Evolutionary conservation across 2,113 vertebrate genomes (phyloP), one percentile per base, ranked within the genome.

Genomic region (Prunella fulvescens): DNA sequence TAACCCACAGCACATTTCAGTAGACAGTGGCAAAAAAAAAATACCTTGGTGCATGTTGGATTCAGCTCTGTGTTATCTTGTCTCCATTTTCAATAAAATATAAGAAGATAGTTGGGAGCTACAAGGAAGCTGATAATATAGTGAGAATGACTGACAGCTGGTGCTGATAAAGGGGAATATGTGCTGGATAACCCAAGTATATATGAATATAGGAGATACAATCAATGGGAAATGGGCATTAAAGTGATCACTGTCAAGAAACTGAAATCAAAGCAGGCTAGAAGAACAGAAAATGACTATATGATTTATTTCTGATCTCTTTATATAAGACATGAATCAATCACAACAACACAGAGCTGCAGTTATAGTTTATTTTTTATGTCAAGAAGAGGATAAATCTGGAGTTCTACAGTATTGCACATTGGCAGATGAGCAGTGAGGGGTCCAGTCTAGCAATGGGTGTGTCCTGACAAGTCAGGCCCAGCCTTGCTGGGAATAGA

Each of bases 31-130:
- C 19, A 90, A 85, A 84, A 77, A 85, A 84, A 77, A 78, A 44
- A 20, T 13, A n/a, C 11, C 20, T 69, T 6, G 1, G 11, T 45
- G 7, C 1, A 1, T 23, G 12, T 18, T 73, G 64, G 47, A 56
- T 62, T 37, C 35, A 72, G 19, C 10, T 71, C 71, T 3, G 3
- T 33, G 33, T 48, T 93, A 56, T 84, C 81, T 67, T 72, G n/a
- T 64, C 48, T 91, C 48, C 3, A 13, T 76, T 96, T 95, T 69
- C 81, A 81, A 61, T 71, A 79, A 76, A 85, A 79, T 76, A 24
- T 31, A 37, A 40, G 47, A 20, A 74, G 28, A 70, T 2, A 35
- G 65, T 77, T 95, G 45, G 31, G 79, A 92, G 48, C 45, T 85
- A 48, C 4, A 11, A 56, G 50, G 60, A 28, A 60, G 7, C 9